These are phyloP conservation scores for Leptobrachium leishanense DNA, from an alignment of 2,113 vertebrate genomes.

Conservation along the genomic window DNA sequence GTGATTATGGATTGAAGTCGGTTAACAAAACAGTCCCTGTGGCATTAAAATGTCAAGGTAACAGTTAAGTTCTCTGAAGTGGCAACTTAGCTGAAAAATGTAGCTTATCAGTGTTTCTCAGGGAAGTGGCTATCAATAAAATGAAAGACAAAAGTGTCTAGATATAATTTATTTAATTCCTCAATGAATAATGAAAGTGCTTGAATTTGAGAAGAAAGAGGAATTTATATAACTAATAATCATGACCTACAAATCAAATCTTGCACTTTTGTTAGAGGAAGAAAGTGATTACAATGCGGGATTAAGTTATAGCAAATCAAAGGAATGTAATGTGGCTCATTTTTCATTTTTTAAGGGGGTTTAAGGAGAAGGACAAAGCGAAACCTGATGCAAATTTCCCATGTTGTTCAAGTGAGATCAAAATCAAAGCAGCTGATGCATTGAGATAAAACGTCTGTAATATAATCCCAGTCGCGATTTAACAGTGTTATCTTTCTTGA, in stretches of 20 bases:
- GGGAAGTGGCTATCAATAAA: neutral
- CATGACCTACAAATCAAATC: constrained; percentile 43
- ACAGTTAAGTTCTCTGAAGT: constrained; percentile 15
- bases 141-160: constrained; percentile 6
- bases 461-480: constrained; percentile 59
- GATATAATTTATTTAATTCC: constrained; percentile 24
- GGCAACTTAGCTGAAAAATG: constrained; percentile 29
- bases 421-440: constrained; percentile 64
- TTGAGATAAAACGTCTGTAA: constrained; percentile 64
- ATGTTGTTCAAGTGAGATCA: constrained; percentile 51
- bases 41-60: no score
- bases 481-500: constrained; percentile 38
- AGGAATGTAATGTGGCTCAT: constrained; percentile 11
- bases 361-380: constrained; percentile 28
- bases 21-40: no score
- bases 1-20: no score
- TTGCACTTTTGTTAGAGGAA: constrained; percentile 2
- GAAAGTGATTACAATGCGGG: constrained; percentile 56
- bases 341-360: constrained; percentile 44
- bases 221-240: constrained; percentile 23
- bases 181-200: constrained; percentile 45
- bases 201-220: constrained; percentile 25
- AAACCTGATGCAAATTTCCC: constrained; percentile 43
- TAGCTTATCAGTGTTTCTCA: constrained; percentile 14
- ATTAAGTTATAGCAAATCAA: constrained; percentile 50